Percentiles rank a stretch among this genome's conserved stretches.
Evolutionary conservation across 2,888 invertebrate genomes (phyloP).

Genomic region (Athalia cordata): DNA sequence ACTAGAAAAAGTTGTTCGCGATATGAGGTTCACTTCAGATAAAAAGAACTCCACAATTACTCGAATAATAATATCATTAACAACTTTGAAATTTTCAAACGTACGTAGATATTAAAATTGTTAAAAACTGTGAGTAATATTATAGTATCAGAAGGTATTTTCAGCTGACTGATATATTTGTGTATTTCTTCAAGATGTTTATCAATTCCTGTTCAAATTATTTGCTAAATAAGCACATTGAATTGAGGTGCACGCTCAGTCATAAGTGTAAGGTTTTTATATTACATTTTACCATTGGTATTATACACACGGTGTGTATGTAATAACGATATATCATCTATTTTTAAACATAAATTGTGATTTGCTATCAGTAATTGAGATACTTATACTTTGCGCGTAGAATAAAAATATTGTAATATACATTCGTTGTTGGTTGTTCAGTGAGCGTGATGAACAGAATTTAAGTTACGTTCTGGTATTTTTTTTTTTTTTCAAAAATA

Average conservation of each 20-base stretch:
- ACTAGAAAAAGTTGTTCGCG: conserved; percentile 14
- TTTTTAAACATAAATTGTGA: neutral
- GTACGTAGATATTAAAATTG: neutral
- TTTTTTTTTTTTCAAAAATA: neutral
- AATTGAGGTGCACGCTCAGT: conserved; percentile 5
- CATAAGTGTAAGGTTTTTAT: conserved; percentile 10
- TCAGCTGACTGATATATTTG: conserved; percentile 1
- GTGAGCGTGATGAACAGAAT: conserved; percentile 6
- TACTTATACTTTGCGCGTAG: neutral
- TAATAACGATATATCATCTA: neutral
- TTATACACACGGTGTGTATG: neutral
- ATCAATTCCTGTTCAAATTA: conserved; percentile 19
- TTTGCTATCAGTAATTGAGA: conserved; percentile 2
- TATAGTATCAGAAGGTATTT: neutral
- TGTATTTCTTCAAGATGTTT: conserved; percentile 16
- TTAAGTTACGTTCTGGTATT: neutral
- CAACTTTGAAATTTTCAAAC: neutral
- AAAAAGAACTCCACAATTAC: neutral
- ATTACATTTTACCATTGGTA: conserved; percentile 4
- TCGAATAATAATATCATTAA: neutral
- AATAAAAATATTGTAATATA: neutral
- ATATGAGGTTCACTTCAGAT: neutral
- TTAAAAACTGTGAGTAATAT: neutral
- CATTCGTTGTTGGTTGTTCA: neutral
- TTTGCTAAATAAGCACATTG: conserved; percentile 29